Evolutionary conservation across 64 coral and sea anemone genomes (phyloP), one percentile per base, ranked within the genome.

Genomic region (Montipora foliosa): DNA sequence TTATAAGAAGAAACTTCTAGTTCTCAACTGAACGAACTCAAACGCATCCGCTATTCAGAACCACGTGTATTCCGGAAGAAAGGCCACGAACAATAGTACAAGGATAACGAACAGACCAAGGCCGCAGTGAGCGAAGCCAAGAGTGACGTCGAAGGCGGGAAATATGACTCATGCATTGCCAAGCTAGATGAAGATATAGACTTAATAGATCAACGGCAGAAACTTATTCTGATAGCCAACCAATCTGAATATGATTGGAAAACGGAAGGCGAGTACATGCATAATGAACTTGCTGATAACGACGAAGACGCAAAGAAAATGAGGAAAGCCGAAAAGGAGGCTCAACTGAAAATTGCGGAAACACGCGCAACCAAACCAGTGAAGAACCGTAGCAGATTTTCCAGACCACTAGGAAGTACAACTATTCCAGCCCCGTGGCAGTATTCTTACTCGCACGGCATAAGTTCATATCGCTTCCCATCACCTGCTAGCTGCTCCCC

Each of bases 201-300:
- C 29, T 37, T 37, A 37, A 37, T 37, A 37, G 29, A 37, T 37
- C 29, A 37, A 37, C 29, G 1, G 29, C 29, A 37, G 29, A 37
- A 37, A 37, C 44, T 86, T 7, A 86, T 69, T 70, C 29, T 86
- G 20, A 47, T 68, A 44, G 82, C 61, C 24, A 64, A 68, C 62
- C 60, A 62, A 44, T 85, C 29, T 37, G 29, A 37, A 37, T 37
- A 22, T 45, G 59, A 61, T 44, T 85, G 82, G 82, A 85, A 85
- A 85, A 85, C 82, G 6, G 82, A 45, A 4, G 58, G 16, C 29
- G 29, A 37, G 29, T 37, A 37, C 29, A 37, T 37, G 29, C 29
- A 37, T 37, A 37, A 37, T 1, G 29, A 37, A 37, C 29, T 37
- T 37, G 29, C 29, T 37, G 1, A 37, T 37, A 37, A 37, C 29